Conservation (phyloP, 2,797 vertebrate genomes). For the Gorsachius magnificus region DNA sequence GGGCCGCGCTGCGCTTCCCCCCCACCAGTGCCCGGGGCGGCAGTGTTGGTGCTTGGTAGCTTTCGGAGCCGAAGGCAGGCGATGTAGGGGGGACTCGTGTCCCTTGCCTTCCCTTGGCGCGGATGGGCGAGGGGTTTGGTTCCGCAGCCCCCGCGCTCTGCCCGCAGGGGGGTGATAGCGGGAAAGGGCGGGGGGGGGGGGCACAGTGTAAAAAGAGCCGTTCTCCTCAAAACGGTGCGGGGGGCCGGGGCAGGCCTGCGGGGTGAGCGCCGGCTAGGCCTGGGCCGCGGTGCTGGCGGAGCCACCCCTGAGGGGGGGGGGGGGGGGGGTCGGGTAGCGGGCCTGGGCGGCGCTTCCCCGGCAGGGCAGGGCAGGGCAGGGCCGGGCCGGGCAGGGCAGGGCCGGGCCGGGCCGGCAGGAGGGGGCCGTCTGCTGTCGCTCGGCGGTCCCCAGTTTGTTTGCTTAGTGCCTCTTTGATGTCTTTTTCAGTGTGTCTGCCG, state of each 20-base stretch:
- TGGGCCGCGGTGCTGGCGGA: neutral
- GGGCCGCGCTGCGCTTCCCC: neutral
- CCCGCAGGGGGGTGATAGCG: neutral
- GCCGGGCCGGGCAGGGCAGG: no score
- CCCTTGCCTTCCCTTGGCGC: neutral
- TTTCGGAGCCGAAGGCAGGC: no score
- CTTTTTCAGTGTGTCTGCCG: neutral
- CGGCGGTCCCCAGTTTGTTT: neutral
- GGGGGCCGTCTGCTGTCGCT: neutral
- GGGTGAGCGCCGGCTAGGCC: no score
- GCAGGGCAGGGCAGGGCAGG: no score
- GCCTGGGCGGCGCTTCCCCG: no score
- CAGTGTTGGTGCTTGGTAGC: neutral
- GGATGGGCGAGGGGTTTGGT: neutral
- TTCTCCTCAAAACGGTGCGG: neutral
- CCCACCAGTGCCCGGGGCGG: neutral
- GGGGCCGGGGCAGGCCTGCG: neutral
- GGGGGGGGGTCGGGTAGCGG: no score
- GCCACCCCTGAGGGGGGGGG: neutral
- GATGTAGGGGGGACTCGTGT: no score
- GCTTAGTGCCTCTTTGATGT: slow-evolving; percentile 20
- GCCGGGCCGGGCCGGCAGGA: neutral
- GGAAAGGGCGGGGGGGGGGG: no score
- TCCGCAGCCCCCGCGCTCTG: no score
- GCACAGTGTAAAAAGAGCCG: no score